Conservation (phyloP, 2,888 invertebrate genomes). For the Augochlorella aurata region DNA sequence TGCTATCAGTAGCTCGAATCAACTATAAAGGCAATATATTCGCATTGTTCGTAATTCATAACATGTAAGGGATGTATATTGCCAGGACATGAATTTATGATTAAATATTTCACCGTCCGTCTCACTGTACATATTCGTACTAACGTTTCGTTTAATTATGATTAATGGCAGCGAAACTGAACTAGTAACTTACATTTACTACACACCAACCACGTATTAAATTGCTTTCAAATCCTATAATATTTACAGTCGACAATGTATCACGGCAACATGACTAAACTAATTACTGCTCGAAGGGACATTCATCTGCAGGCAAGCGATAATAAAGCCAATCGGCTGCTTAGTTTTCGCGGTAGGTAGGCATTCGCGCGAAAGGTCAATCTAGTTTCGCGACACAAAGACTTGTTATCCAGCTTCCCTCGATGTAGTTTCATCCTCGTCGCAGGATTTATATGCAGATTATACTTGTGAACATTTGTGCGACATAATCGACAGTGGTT, state of each 20-base stretch:
- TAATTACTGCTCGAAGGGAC: not conserved
- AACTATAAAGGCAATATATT: not conserved
- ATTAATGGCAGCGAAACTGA: not conserved
- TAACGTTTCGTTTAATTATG: not conserved
- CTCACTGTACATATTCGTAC: not conserved
- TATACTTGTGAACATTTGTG: not conserved
- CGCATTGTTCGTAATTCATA: not conserved
- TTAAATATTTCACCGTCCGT: not conserved
- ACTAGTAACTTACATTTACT: not conserved
- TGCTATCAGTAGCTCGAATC: not conserved
- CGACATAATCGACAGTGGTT: not conserved
- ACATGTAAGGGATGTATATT: not conserved
- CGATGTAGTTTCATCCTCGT: not conserved
- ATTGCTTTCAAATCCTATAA: not conserved
- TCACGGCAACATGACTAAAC: not conserved
- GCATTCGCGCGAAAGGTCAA: conserved; percentile 15
- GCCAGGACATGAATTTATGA: not conserved
- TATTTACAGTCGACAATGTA: not conserved
- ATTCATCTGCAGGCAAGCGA: not conserved
- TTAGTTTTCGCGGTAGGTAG: conserved; percentile 8
- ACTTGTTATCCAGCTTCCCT: not conserved
- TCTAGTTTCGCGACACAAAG: conserved; percentile 27
- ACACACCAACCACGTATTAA: not conserved
- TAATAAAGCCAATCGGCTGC: conserved; percentile 23
- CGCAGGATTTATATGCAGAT: not conserved